Evolutionary conservation across 2,888 invertebrate species (phyloP).

Genomic region (Morinoia aosen): DNA sequence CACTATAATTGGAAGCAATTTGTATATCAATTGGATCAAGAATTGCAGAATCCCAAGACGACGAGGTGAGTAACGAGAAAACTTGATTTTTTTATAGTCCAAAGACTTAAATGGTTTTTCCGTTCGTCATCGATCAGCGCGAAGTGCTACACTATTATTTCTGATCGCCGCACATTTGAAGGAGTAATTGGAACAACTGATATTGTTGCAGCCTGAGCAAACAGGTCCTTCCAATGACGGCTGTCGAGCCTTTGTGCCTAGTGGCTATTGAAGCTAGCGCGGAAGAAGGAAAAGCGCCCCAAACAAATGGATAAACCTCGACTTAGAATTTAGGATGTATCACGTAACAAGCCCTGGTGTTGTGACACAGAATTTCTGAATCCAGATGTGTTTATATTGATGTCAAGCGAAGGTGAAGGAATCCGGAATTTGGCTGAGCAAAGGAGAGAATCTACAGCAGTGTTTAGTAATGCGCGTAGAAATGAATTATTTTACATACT

Average conservation of each 20-base stretch:
- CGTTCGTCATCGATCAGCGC: background rate
- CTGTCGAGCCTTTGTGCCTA: background rate
- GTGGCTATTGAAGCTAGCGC: background rate
- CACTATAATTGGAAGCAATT: too few relatives aligned
- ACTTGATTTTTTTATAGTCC: background rate
- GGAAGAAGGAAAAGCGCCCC: background rate
- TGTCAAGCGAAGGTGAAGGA: background rate
- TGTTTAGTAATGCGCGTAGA: background rate
- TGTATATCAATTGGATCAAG: too few relatives aligned
- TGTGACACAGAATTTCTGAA: background rate
- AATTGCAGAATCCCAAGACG: too few relatives aligned
- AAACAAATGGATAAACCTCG: background rate
- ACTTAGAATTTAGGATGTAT: background rate
- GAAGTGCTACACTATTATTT: background rate
- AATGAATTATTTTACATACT: background rate
- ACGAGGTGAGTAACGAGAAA: background rate
- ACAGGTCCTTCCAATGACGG: background rate
- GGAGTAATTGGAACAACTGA: background rate
- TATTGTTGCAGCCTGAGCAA: background rate
- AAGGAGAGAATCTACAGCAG: background rate
- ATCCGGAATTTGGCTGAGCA: background rate
- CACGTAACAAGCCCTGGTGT: background rate
- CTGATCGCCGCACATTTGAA: background rate
- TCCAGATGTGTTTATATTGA: background rate
- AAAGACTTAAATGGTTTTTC: background rate